Conservation (phyloP, 2,113 vertebrate genomes). For the Phyllostomus discolor region DNA sequence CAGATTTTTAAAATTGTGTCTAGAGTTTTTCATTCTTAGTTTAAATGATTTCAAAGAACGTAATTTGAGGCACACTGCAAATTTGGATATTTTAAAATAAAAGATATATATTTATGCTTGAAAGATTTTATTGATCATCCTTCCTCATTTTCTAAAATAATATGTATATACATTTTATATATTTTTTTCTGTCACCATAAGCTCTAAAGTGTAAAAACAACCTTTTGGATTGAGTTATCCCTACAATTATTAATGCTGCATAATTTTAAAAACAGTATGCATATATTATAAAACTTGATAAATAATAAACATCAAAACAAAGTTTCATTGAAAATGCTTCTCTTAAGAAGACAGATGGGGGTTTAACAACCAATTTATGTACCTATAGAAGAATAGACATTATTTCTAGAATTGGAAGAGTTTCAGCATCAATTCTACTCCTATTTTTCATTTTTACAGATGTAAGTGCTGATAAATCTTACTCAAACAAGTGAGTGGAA, state of each 20-base stretch:
- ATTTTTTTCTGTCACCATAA: not conserved
- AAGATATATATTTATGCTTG: not conserved
- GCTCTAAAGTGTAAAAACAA: not conserved
- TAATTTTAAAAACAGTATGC: not conserved
- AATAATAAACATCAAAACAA: not conserved
- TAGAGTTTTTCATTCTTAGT: not conserved
- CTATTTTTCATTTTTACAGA: constrained; percentile 27
- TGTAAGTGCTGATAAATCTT: not conserved
- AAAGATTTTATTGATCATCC: not conserved
- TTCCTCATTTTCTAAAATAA: not conserved
- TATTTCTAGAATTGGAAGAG: constrained; percentile 15
- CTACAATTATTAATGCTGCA: not conserved
- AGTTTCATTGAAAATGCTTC: not conserved
- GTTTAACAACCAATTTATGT: not conserved
- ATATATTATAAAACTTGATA: not conserved
- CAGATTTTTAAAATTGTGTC: not conserved
- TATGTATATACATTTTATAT: not conserved
- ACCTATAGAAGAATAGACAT: not conserved
- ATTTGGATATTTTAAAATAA: not conserved
- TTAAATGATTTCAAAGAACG: not conserved
- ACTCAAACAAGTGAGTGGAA: not conserved
- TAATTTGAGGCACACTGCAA: not conserved
- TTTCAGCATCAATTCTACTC: not conserved
- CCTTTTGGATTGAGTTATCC: not conserved
- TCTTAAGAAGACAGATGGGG: not conserved